Conservation (phyloP, 2,113 vertebrate species). For the Cyprinodon tularosa region DNA sequence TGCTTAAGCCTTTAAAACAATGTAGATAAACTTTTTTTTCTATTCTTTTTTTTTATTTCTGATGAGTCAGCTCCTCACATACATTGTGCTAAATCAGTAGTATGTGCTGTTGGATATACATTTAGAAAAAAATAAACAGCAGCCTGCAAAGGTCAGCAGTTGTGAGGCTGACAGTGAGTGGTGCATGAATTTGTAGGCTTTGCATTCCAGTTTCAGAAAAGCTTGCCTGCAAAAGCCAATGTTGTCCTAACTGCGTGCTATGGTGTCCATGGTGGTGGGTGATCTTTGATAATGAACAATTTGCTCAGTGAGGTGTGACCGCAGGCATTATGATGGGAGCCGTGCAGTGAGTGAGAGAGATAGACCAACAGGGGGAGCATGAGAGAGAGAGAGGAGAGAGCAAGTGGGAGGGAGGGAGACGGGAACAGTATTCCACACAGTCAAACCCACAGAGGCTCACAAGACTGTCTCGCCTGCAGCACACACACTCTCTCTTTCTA, state of each 20-base stretch:
- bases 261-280: constrained; percentile 36
- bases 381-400: constrained; percentile 29
- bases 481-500: constrained; percentile 23
- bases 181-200: constrained; percentile 10
- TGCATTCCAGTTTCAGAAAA: constrained; percentile 19
- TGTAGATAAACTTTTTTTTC: too few species aligned
- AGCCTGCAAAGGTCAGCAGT: neutral
- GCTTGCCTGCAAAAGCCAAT: constrained; percentile 33
- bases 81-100: constrained; percentile 7
- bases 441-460: constrained; percentile 63
- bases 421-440: constrained; percentile 70
- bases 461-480: constrained; percentile 64
- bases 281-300: constrained; percentile 74
- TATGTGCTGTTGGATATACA: constrained; percentile 6
- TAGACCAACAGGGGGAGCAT: constrained; percentile 27
- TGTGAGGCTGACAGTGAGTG: neutral
- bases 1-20: too few species aligned
- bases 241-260: constrained; percentile 17
- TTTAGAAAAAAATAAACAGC: constrained; percentile 4
- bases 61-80: neutral
- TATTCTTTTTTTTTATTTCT: neutral
- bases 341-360: constrained; percentile 61
- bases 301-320: constrained; percentile 79
- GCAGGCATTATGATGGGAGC: constrained; percentile 71
- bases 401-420: constrained; percentile 51